Conservation (phyloP, 2,113 vertebrate species). For the Aptenodytes forsteri region DNA sequence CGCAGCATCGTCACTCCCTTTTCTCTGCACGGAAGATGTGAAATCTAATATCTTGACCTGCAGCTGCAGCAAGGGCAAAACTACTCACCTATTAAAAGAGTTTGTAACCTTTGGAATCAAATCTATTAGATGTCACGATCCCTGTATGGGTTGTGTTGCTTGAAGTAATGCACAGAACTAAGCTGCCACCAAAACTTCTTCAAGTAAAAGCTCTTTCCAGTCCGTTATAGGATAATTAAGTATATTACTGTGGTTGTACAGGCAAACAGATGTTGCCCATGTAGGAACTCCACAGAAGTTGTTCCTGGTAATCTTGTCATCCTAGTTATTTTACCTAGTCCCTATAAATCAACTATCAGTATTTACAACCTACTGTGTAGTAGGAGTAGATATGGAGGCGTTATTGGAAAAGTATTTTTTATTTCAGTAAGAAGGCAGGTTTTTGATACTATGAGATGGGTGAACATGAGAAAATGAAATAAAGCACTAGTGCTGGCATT, state of each 20-base stretch:
- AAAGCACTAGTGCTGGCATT: not conserved
- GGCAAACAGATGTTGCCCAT: not conserved
- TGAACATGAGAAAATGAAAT: not conserved
- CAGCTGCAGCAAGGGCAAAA: conserved; percentile 16
- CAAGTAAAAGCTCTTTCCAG: not conserved
- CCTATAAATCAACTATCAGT: not conserved
- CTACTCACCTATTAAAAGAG: not conserved
- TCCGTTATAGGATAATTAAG: not conserved
- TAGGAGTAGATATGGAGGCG: fast-evolving
- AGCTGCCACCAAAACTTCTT: not conserved
- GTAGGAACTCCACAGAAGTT: not conserved
- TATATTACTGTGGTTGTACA: not conserved
- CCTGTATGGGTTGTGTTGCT: not conserved
- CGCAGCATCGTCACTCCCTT: not conserved
- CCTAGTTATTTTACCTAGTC: not conserved
- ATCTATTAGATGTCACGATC: not conserved
- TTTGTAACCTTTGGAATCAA: conserved; percentile 24
- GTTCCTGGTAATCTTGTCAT: not conserved
- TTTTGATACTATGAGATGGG: not conserved
- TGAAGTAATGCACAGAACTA: not conserved
- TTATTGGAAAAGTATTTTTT: not conserved
- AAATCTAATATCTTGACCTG: conserved; percentile 27
- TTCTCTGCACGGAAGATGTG: not conserved
- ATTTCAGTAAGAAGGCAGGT: not conserved
- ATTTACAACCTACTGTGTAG: not conserved